Base-by-base conservation (phyloP, 2,888 invertebrate genomes). In the Cantharis nigra region DNA sequence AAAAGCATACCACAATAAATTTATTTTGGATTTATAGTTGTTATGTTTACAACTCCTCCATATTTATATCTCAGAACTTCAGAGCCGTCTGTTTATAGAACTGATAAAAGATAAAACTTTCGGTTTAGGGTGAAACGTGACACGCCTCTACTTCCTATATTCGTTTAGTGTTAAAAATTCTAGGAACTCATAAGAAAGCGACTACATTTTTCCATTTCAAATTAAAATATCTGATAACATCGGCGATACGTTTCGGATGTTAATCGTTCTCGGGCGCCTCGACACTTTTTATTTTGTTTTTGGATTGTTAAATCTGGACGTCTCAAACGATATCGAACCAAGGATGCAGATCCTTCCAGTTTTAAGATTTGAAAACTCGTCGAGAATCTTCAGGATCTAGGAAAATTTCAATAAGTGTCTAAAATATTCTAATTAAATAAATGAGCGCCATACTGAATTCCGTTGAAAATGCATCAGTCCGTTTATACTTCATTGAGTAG, bases 401-500 rank as follows among this genome's bases (percentile, higher is more conserved):
- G 13, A 49, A 49, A 7, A 49, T 49, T n/a, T 49, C n/a, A n/a
- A 67, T 67, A 23, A 67, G 26, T 67, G 63, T 20, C 23, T 13
- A 49, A 33, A 73, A 73, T 74, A 76, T 78, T 78, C 71, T 76
- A 78, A 78, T 76, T 75, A 77, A 75, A 62, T 64, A 62, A 76
- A 63, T 63, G 67, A 33, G 78, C 81, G 81, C 81, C 81, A 81
- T 81, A 77, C 80, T 81, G 80, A 73, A 81, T 81, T 77, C 79
- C 77, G 76, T 79, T 78, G 72, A 75, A 79, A 81, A 79, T 80
- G 80, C 81, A 80, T 78, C 78, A 77, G 78, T 81, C 79, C 75
- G 78, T 80, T 77, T 78, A 78, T 80, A 78, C 79, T 81, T 81
- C 81, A 80, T 80, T 80, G 80, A 81, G 80, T 79, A 78, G 80